phyloP scores from a whole-genome alignment of 2,888 invertebrate genomes.

The Scaptomyza polygonia region DNA sequence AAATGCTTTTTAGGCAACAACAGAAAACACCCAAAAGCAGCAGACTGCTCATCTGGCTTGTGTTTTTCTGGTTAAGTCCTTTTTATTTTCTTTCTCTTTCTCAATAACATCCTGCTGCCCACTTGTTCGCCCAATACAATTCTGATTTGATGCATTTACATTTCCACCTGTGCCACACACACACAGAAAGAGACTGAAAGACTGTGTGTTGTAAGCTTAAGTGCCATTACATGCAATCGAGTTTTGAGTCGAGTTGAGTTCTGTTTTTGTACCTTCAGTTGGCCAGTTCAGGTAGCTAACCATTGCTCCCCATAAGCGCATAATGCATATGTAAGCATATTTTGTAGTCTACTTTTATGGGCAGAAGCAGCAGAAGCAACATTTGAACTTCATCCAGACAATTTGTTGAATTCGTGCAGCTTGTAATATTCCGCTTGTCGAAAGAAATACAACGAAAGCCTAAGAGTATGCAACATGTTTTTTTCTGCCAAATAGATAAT shows the following conservation, averaged over 20 bases:
- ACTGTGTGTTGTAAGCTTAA: slow-evolving; percentile 72
- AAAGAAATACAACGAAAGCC: too few species aligned
- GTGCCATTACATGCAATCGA: slow-evolving; percentile 78
- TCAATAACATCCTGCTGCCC: slow-evolving; percentile 18
- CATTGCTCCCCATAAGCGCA: slow-evolving; percentile 61
- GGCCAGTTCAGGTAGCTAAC: slow-evolving; percentile 25
- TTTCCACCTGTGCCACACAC: slow-evolving; percentile 66
- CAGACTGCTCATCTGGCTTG: slow-evolving; percentile 10
- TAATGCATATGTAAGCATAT: slow-evolving; percentile 80
- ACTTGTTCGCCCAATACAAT: slow-evolving; percentile 53
- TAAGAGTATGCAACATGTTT: too few species aligned
- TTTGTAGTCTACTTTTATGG: slow-evolving; percentile 74
- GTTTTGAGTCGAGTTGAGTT: slow-evolving; percentile 57
- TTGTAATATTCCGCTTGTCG: too few species aligned
- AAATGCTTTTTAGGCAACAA: slow-evolving; percentile 47
- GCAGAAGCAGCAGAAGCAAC: slow-evolving; percentile 17
- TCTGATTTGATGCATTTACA: slow-evolving; percentile 75
- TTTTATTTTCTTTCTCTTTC: slow-evolving; percentile 2
- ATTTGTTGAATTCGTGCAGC: slow-evolving; percentile 51
- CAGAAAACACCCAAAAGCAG: slow-evolving; percentile 3
- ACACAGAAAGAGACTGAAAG: slow-evolving; percentile 27
- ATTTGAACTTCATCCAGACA: slow-evolving; percentile 70
- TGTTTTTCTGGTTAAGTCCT: slow-evolving; percentile 18
- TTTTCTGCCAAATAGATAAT: too few species aligned
- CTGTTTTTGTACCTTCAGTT: slow-evolving; percentile 40